Base-by-base conservation (phyloP, 2,797 vertebrate species). In the Enteromius treurensis region DNA sequence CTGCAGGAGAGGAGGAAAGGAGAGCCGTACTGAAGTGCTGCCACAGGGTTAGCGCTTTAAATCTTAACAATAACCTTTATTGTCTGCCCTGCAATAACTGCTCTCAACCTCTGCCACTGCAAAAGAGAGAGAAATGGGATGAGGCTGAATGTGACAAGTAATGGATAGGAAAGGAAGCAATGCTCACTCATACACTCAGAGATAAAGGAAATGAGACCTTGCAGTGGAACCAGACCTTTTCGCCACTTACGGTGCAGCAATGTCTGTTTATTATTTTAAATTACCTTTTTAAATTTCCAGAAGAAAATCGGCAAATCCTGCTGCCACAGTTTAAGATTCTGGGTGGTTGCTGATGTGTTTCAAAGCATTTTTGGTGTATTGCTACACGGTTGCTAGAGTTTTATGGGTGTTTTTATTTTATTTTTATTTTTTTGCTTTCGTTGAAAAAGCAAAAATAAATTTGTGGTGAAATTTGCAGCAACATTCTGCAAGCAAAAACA, bases 21-120 rank as follows among this genome's bases (percentile, higher is more conserved):
- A 55, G 65, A 60, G 21, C 19, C 19, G 11, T 79, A 60, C 9
- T 80, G 73, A 77, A 80, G 69, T 69, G 78, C 37, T 78, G 73
- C 78, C 77, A 83, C 29, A 3, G 77, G 84, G 77, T 80, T 64
- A 76, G 81, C 42, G 69, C 85, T 86, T 77, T 80, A 86, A 83
- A 80, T 86, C 81, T 86, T 83, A 69, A 83, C 85, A 37, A 32
- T 86, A 83, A 83, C 85, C 85, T 83, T 83, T 83, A 83, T 70
- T 80, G 79, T 84, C 74, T 78, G 82, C 64, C 60, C 85, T 81
- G 85, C 74, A 78, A 81, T 84, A 86, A 84, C 49, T 49, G 75
- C 79, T 71, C 77, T 86, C 74, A 86, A 80, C 75, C 82, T 86
- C 34, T 73, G 51, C 45, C 67, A 40, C 55, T 34, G 79, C 51